Conservation (phyloP, 2,888 invertebrate genomes). For the Parnassius orleans region DNA sequence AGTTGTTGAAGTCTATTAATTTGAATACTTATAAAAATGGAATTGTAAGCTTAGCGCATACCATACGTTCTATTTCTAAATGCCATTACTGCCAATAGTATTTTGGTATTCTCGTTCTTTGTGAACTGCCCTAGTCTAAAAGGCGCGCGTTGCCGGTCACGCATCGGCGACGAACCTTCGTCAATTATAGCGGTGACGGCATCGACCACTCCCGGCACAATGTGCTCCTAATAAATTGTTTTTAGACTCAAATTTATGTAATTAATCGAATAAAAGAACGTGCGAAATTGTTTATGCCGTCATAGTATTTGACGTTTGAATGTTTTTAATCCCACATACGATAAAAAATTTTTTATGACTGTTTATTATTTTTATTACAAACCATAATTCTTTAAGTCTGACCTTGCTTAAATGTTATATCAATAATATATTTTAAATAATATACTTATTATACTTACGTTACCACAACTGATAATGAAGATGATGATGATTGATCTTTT, state of each 20-base stretch:
- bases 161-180: slow-evolving; percentile 61
- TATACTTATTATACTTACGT: too few species aligned
- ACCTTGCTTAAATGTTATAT: too few species aligned
- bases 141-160: slow-evolving; percentile 38
- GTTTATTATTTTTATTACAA: too few species aligned
- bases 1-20: too few species aligned
- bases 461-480: too few species aligned
- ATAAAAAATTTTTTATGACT: not conserved
- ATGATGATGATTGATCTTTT: too few species aligned
- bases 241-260: not conserved
- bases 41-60: too few species aligned
- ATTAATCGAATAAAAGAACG: not conserved
- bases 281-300: not conserved
- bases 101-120: not conserved
- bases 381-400: too few species aligned
- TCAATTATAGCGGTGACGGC: slow-evolving; percentile 74
- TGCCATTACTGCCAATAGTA: not conserved
- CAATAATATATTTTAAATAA: too few species aligned
- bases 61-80: too few species aligned
- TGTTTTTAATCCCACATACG: not conserved
- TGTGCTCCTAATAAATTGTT: slow-evolving; percentile 27
- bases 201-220: slow-evolving; percentile 52
- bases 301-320: not conserved
- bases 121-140: slow-evolving; percentile 2
- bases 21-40: too few species aligned